Evolutionary conservation across 2,797 vertebrate genomes (phyloP).

Genomic region (Sebastes goodei): DNA sequence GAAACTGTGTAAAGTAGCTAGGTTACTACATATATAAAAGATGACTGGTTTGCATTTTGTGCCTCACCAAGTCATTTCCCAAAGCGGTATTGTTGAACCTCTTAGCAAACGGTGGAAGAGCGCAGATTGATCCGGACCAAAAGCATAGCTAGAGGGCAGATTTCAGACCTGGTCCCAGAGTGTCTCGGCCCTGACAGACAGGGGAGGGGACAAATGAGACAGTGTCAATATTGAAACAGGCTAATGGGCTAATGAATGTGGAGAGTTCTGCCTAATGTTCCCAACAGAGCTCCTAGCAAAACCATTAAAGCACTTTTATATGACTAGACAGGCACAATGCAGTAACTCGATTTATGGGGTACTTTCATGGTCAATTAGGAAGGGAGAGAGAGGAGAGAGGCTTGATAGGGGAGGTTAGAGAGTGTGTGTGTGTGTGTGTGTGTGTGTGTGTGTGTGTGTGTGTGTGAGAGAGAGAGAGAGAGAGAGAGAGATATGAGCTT

Average conservation of each 20-base stretch:
- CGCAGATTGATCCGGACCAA: slow-evolving; percentile 27
- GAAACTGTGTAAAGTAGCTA: not conserved
- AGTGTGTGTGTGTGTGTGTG: not conserved
- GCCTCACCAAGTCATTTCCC: not conserved
- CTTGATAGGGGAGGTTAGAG: slow-evolving; percentile 46
- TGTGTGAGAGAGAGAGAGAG: not conserved
- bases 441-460: not conserved
- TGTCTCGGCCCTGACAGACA: slow-evolving; percentile 55
- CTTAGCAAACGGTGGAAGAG: not conserved
- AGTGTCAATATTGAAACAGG: slow-evolving; percentile 76
- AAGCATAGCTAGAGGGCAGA: slow-evolving; percentile 40
- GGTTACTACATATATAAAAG: not conserved
- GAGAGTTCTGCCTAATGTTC: slow-evolving; percentile 77
- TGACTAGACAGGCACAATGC: slow-evolving; percentile 76
- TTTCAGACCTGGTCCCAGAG: slow-evolving; percentile 56
- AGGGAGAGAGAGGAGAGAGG: slow-evolving; percentile 61
- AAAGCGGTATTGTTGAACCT: not conserved
- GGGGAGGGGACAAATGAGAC: slow-evolving; percentile 68
- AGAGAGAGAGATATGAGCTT: slow-evolving; percentile 30
- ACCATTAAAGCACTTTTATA: slow-evolving; percentile 79
- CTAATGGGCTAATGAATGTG: slow-evolving; percentile 77
- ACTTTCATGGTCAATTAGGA: slow-evolving; percentile 79
- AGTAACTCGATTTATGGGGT: slow-evolving; percentile 77
- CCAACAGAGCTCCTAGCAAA: slow-evolving; percentile 76
- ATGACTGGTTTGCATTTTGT: not conserved